phyloP scores from a whole-genome alignment of 2,888 invertebrate genomes.

The Hydroisotoma schaefferi region DNA sequence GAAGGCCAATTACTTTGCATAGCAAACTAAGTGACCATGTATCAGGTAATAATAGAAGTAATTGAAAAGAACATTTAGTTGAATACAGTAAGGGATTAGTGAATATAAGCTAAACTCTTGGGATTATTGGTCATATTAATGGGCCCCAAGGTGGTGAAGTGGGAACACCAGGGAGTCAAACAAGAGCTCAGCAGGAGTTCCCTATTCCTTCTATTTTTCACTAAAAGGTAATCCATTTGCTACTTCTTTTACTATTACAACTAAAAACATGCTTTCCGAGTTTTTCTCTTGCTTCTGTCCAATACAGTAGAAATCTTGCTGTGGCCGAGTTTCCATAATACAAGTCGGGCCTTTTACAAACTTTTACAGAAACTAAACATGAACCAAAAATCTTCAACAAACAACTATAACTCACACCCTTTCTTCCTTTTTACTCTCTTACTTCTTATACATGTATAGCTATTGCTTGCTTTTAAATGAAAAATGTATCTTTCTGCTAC shows the following conservation, averaged over 20 bases:
- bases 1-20: no score
- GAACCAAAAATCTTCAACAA: background rate
- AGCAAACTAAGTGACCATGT: no score
- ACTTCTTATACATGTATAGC: no score
- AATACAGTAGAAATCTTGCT: no score
- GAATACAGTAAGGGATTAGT: no score
- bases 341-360: constrained; percentile 1
- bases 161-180: constrained; percentile 46
- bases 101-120: background rate
- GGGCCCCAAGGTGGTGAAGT: constrained; percentile 46
- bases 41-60: background rate
- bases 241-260: constrained; percentile 1
- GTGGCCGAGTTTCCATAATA: background rate
- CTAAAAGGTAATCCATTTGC: constrained; percentile 35
- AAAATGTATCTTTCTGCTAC: no score
- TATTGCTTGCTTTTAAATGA: no score
- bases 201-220: constrained; percentile 48
- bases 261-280: background rate
- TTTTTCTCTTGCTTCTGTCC: no score
- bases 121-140: constrained; percentile 44
- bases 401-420: background rate
- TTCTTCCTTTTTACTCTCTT: no score
- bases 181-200: constrained; percentile 44
- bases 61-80: background rate
- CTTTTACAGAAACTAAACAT: background rate